A percentile compares a stretch with the other conserved stretches of the same genome.
Evolutionary conservation across 2,797 vertebrate species (phyloP).

Genomic region (Hoplostethus atlanticus): DNA sequence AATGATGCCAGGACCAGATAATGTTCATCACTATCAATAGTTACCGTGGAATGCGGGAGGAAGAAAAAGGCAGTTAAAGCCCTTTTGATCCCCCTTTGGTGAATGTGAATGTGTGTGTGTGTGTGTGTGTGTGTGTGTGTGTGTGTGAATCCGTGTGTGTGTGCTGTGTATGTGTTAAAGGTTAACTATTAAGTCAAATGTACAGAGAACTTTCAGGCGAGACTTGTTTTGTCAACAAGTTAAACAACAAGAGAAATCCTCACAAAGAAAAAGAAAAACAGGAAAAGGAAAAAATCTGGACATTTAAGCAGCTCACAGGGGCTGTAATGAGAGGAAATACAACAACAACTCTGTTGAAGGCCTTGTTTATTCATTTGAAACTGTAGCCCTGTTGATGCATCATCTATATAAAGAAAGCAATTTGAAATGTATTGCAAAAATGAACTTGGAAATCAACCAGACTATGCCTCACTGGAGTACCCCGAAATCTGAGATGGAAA

Average conservation of each 20-base stretch:
- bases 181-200: conserved; percentile 51
- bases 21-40: neutral
- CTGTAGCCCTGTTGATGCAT: conserved; percentile 37
- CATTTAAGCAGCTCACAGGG: neutral
- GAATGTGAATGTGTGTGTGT: conserved; percentile 4
- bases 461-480: neutral
- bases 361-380: conserved; percentile 37
- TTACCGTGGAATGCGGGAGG: neutral
- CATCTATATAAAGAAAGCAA: conserved; percentile 8
- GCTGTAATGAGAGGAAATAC: neutral
- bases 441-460: neutral
- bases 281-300: neutral
- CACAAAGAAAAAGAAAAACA: neutral
- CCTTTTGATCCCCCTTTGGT: neutral
- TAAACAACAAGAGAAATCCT: conserved; percentile 7
- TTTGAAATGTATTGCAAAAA: neutral
- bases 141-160: neutral
- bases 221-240: conserved; percentile 41
- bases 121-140: conserved; percentile 3
- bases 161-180: conserved; percentile 36
- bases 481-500: neutral
- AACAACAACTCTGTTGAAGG: conserved; percentile 38
- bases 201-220: neutral
- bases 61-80: neutral
- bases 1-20: neutral